Conservation (phyloP, 2,113 vertebrate genomes). For the Sceloporus tristichus region DNA sequence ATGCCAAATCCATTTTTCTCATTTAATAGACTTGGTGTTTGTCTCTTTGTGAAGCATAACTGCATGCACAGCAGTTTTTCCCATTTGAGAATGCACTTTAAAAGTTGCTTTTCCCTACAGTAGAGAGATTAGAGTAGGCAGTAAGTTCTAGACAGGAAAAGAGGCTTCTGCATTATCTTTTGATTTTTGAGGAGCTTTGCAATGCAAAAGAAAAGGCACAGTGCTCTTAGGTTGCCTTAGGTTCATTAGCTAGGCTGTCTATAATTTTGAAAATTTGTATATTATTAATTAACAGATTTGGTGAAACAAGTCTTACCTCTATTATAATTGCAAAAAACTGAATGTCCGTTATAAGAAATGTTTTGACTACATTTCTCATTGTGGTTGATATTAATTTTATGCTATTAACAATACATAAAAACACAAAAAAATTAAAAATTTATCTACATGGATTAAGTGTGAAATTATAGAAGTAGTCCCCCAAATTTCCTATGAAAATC, state of each 20-base stretch:
- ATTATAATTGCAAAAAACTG: neutral
- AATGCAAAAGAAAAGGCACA: neutral
- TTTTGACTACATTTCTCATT: neutral
- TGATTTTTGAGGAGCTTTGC: neutral
- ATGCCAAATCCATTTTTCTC: neutral
- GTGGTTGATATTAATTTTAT: neutral
- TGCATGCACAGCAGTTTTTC: conserved; percentile 4
- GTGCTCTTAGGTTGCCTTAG: neutral
- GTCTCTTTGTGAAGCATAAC: neutral
- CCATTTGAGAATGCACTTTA: neutral
- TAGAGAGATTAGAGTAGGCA: neutral
- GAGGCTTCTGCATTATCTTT: neutral
- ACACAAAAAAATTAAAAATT: neutral
- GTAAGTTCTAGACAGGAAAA: neutral
- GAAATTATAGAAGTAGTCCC: neutral
- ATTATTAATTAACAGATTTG: neutral
- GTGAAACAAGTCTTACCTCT: neutral
- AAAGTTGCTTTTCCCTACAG: neutral
- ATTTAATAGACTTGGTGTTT: conserved; percentile 2
- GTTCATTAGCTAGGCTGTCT: neutral
- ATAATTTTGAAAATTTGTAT: too few species aligned
- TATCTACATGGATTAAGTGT: neutral
- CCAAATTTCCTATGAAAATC: too few species aligned
- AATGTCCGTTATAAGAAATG: neutral
- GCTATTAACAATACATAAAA: neutral